Evolutionary conservation across 2,888 invertebrate genomes (phyloP).

Genomic region (Lasioglossum calceatum): DNA sequence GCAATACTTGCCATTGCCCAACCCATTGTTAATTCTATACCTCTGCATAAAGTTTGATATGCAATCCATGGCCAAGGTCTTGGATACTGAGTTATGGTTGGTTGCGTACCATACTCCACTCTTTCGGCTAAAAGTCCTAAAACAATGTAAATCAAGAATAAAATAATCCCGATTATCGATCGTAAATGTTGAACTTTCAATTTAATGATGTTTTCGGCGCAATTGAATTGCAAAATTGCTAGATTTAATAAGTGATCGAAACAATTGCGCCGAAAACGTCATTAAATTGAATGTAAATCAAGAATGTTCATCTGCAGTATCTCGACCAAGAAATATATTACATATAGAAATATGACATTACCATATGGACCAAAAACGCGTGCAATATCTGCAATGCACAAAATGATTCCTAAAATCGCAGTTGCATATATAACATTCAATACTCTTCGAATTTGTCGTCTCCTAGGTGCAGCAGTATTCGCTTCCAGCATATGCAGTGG

Average conservation of each 20-base stretch:
- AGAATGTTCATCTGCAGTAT: neutral
- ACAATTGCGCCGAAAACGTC: too few relatives aligned
- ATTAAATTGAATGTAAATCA: neutral
- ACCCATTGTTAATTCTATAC: constrained; percentile 85
- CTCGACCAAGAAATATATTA: neutral
- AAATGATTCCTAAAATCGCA: constrained; percentile 85
- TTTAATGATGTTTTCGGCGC: too few relatives aligned
- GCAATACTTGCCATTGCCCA: constrained; percentile 86
- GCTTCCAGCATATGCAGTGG: constrained; percentile 81
- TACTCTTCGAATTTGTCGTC: constrained; percentile 84
- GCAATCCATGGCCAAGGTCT: constrained; percentile 86
- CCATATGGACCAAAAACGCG: constrained; percentile 86
- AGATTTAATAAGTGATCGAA: too few relatives aligned
- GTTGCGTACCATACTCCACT: constrained; percentile 72
- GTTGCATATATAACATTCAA: constrained; percentile 85
- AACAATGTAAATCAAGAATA: constrained; percentile 18
- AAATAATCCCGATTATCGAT: too few relatives aligned
- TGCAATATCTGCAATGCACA: constrained; percentile 85
- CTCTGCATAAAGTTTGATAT: constrained; percentile 85
- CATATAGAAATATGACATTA: constrained; percentile 57
- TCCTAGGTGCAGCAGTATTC: constrained; percentile 78
- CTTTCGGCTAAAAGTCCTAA: constrained; percentile 78
- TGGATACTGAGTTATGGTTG: constrained; percentile 75
- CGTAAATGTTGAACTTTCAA: too few relatives aligned
- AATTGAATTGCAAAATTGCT: too few relatives aligned